Evolutionary conservation across 2,888 invertebrate species (phyloP).

Genomic region (Acleris laterana): DNA sequence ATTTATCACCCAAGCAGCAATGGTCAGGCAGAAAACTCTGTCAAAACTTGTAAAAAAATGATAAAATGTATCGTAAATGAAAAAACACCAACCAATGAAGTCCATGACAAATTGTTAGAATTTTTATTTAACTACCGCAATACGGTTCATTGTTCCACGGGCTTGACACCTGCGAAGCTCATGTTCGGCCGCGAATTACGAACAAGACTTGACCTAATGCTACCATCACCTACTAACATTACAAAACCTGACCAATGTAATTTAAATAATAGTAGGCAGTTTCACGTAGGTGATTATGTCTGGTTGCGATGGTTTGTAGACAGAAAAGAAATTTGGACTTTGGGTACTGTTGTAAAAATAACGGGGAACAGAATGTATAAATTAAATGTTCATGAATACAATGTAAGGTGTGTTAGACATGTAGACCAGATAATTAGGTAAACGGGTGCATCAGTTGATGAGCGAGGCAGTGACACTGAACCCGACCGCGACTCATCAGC

Average conservation of each 20-base stretch:
- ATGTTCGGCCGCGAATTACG: constrained; percentile 5
- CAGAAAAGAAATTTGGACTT: neutral
- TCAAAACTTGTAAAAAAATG: constrained; percentile 28
- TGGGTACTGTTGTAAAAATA: constrained; percentile 1
- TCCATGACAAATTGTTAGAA: constrained; percentile 12
- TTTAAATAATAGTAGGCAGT: neutral
- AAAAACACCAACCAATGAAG: neutral
- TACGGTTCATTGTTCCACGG: constrained; percentile 11
- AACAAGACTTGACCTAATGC: constrained; percentile 5
- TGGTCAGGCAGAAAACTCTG: constrained; percentile 39
- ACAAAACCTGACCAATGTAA: neutral
- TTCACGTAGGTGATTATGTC: neutral
- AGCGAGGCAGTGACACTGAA: neutral
- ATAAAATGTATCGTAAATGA: constrained; percentile 15
- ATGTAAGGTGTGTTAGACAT: neutral
- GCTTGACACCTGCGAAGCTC: constrained; percentile 10
- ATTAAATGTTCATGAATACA: neutral
- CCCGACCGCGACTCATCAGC: neutral
- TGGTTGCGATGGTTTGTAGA: neutral
- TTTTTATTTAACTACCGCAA: constrained; percentile 18
- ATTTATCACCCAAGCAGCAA: constrained; percentile 40
- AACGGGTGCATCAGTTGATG: neutral
- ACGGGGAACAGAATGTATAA: neutral
- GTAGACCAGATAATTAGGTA: neutral
- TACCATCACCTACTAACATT: neutral